These are phyloP conservation scores for Dasypolia templi DNA, from an alignment of 2,888 invertebrate species.

Conservation along the genomic window DNA sequence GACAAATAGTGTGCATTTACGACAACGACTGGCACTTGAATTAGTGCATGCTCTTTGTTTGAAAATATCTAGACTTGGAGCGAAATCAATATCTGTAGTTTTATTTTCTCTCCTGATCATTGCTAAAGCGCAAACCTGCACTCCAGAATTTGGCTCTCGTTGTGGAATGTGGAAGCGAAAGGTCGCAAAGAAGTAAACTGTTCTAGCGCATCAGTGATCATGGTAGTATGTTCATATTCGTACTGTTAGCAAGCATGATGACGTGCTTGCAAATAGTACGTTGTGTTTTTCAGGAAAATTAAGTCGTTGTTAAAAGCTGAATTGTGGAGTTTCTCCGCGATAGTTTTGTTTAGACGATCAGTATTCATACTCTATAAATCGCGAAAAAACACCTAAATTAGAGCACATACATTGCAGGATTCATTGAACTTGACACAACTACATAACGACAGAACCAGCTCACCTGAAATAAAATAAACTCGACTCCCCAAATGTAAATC, in stretches of 20 bases:
- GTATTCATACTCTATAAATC: neutral
- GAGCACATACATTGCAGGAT: neutral
- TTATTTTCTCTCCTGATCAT: neutral
- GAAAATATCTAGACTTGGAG: slow-evolving; percentile 20
- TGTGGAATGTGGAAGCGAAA: neutral
- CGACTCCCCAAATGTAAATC: slow-evolving; percentile 53
- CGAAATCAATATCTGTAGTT: neutral
- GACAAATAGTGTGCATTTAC: slow-evolving; percentile 58
- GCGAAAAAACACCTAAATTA: no score
- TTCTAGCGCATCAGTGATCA: no score
- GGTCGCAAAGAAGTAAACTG: no score
- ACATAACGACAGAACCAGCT: neutral
- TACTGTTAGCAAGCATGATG: no score
- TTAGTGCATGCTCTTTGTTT: slow-evolving; percentile 32
- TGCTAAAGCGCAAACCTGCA: neutral
- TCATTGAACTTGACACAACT: neutral
- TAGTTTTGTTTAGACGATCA: neutral
- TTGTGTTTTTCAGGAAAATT: no score
- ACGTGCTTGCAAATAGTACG: no score
- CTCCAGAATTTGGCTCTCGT: neutral
- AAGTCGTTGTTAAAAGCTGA: neutral
- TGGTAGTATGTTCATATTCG: no score
- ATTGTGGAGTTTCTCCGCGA: neutral
- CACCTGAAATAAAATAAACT: slow-evolving; percentile 42
- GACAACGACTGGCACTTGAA: slow-evolving; percentile 34